These are phyloP conservation scores for Microctonus aethiopoides DNA, from an alignment of 2,888 invertebrate genomes.

Conservation along the genomic window DNA sequence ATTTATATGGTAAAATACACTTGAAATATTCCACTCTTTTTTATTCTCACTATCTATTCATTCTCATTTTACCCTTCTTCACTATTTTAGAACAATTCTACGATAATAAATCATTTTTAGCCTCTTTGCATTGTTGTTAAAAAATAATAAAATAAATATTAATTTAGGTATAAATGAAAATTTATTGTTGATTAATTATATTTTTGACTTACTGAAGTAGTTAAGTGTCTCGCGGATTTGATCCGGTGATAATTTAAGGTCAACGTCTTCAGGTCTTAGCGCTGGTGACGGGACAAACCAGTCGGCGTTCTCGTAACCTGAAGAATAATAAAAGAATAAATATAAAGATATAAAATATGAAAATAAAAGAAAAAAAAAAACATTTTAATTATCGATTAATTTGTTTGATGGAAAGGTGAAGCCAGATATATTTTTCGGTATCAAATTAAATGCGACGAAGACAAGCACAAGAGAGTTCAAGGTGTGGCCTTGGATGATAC, in stretches of 20 bases:
- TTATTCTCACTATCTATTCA: background rate
- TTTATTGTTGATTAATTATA: slow-evolving; percentile 13
- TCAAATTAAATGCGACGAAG: background rate
- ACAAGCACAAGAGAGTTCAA: background rate
- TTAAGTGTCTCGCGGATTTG: slow-evolving; percentile 96
- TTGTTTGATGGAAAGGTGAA: background rate
- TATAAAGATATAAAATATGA: too few relatives aligned
- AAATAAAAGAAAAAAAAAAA: background rate
- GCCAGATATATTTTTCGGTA: background rate
- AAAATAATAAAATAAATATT: background rate
- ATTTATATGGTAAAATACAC: background rate
- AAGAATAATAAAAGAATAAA: slow-evolving; percentile 38
- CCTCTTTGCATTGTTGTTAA: slow-evolving; percentile 20
- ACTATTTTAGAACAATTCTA: background rate
- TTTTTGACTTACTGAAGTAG: slow-evolving; percentile 90
- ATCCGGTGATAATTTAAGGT: slow-evolving; percentile 88
- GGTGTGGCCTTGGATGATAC: background rate
- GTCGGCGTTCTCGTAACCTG: slow-evolving; percentile 92
- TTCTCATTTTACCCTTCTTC: background rate
- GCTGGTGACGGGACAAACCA: slow-evolving; percentile 94
- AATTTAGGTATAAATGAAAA: background rate
- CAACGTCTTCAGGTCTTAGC: slow-evolving; percentile 77
- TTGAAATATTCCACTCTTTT: background rate
- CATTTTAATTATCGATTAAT: background rate
- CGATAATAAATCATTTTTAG: slow-evolving; percentile 21